Base-by-base conservation (phyloP, 2,113 vertebrate species). In the Leptocoma aspasia region DNA sequence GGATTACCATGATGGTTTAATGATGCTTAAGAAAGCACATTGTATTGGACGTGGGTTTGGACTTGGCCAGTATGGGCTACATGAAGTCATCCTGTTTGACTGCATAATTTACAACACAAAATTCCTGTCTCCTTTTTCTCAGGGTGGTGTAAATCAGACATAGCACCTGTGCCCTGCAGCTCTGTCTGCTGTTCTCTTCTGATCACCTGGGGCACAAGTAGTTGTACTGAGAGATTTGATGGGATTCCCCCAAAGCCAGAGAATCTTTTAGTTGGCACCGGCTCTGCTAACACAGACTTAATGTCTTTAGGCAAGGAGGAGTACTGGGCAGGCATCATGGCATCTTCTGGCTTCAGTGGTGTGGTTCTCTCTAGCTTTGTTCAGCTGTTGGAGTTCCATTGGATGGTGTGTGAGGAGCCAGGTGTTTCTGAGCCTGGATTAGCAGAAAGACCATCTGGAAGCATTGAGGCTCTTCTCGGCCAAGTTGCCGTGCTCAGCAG, bases 141-240 rank as follows among this genome's bases (percentile, higher is more conserved):
- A 11, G 54, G 14, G 14, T 23, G 19, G 13, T 8, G 28, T 49
- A 39, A 81, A 53, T 77, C 35, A 61, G 27, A 27, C 22, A 7
- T 9, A 30, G 16, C 37, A 73, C 50, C 53, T 63, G n/a, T 66
- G 31, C 14, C 19, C 27, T 30, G 26, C 27, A 39, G 16, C n/a
- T 90, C 28, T 41, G 24, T 30, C 44, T 82, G 57, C 41, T 21
- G 4, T 53, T 56, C 14, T 81, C 22, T 37, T 68, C 21, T 52
- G 19, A 9, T 56, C 10, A 3, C 44, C 11, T 2, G 0, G 16
- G 20, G 24, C 2, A 2, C 15, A 47, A 17, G 33, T 13, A 56
- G 28, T 12, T 78, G 28, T 22, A 20, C 53, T 65, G 59, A 41
- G 24, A n/a, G 56, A 37, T 26, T 47, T 44, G 31, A 47, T 37